phyloP scores from a whole-genome alignment of 1,140 invertebrate genomes.

The Daktulosphaira vitifoliae region DNA sequence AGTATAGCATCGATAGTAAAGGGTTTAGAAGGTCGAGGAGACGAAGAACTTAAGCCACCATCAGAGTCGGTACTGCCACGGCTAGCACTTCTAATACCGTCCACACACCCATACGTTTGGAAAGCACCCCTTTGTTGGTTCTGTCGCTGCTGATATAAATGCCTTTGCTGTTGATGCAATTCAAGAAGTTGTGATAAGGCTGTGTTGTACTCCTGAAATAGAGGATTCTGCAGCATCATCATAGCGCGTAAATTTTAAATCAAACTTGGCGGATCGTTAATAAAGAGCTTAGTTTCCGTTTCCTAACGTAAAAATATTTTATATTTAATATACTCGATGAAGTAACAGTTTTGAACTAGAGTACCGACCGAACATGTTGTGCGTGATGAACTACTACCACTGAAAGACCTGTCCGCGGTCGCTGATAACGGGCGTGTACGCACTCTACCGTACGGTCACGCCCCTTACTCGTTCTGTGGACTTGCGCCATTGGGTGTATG shows the following conservation, averaged over 20 bases:
- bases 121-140: background rate
- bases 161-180: conserved; percentile 20
- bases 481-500: conserved; percentile 14
- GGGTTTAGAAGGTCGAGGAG: conserved; percentile 47
- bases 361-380: conserved; percentile 8
- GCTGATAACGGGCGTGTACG: conserved; percentile 15
- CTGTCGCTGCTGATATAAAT: background rate
- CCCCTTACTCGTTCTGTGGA: background rate
- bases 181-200: conserved; percentile 28
- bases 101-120: conserved; percentile 6
- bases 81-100: conserved; percentile 16
- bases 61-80: conserved; percentile 29
- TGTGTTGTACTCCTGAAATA: conserved; percentile 33
- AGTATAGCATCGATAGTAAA: conserved; percentile 75
- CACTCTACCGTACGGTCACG: conserved; percentile 6
- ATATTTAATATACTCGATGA: too few species aligned
- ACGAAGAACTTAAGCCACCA: conserved; percentile 14
- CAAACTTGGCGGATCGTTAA: background rate
- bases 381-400: background rate
- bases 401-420: background rate
- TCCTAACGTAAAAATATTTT: background rate
- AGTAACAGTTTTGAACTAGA: too few species aligned
- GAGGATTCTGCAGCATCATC: conserved; percentile 34
- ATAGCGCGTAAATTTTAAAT: conserved; percentile 17
- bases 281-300: background rate